Conservation (phyloP, 1,140 invertebrate genomes). For the Lamellibrachia luymesi region DNA sequence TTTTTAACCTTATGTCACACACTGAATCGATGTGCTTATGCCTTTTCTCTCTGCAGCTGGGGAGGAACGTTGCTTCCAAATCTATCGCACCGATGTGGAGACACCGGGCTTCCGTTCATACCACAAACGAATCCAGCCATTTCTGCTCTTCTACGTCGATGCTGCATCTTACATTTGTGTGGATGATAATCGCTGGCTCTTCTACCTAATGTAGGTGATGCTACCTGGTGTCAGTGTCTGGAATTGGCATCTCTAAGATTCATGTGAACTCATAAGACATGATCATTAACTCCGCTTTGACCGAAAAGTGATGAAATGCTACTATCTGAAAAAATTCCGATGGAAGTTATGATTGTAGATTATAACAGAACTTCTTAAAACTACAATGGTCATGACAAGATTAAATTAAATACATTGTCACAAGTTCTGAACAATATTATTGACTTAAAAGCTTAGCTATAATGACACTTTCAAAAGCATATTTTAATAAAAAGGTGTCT, state of each 20-base stretch:
- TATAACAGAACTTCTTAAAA: too few relatives aligned
- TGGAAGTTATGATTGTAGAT: too few relatives aligned
- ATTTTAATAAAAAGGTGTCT: too few relatives aligned
- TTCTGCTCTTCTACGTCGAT: slow-evolving; percentile 93
- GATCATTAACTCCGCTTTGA: too few relatives aligned
- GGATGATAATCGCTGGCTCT: slow-evolving; percentile 88
- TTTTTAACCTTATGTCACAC: too few relatives aligned
- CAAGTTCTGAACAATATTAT: too few relatives aligned
- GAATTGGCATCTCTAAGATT: background rate
- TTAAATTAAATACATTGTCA: too few relatives aligned
- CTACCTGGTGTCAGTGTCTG: background rate
- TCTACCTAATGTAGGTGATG: slow-evolving; percentile 77
- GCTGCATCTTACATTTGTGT: slow-evolving; percentile 82
- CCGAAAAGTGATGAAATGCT: too few relatives aligned
- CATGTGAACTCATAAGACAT: background rate
- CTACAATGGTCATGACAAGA: too few relatives aligned
- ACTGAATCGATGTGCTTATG: background rate
- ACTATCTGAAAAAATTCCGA: too few relatives aligned
- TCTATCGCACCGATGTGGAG: slow-evolving; percentile 68
- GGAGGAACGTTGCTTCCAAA: slow-evolving; percentile 68
- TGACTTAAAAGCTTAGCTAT: too few relatives aligned
- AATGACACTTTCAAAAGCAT: too few relatives aligned
- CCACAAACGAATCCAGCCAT: slow-evolving; percentile 83
- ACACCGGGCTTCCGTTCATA: slow-evolving; percentile 74
- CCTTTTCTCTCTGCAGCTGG: background rate